Evolutionary conservation across 2,888 invertebrate genomes (phyloP).

Genomic region (Drosophila paucipuncta): DNA sequence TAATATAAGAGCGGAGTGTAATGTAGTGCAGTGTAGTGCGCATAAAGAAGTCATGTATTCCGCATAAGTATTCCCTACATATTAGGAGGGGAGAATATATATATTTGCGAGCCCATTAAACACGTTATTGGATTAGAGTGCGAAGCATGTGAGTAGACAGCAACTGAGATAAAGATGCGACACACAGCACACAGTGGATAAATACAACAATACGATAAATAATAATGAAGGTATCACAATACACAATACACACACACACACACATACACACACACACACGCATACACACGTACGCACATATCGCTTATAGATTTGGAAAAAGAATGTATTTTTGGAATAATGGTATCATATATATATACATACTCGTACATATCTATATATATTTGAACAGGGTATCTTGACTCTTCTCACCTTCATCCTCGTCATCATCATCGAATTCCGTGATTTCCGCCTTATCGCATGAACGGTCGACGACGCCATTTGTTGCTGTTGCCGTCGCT

Average conservation of each 20-base stretch:
- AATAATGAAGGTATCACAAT: slow-evolving; percentile 57
- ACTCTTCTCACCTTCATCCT: slow-evolving; percentile 79
- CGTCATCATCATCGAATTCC: slow-evolving; percentile 77
- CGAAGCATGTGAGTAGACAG: slow-evolving; percentile 5
- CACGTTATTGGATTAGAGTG: slow-evolving; percentile 54
- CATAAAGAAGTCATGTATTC: slow-evolving; percentile 40
- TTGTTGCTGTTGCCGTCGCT: slow-evolving; percentile 53
- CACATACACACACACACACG: slow-evolving; percentile 11
- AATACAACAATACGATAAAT: slow-evolving; percentile 57
- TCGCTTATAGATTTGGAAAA: slow-evolving; percentile 26
- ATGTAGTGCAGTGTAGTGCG: slow-evolving; percentile 47
- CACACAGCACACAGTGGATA: slow-evolving; percentile 48
- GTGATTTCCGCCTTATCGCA: slow-evolving; percentile 81
- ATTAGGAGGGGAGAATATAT: slow-evolving; percentile 52
- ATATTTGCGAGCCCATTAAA: slow-evolving; percentile 77
- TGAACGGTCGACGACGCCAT: slow-evolving; percentile 61
- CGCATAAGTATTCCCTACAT: slow-evolving; percentile 14
- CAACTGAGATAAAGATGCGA: slow-evolving; percentile 45
- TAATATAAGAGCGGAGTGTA: slow-evolving; percentile 42
- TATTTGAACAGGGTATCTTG: slow-evolving; percentile 13
- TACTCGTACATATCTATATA: background rate
- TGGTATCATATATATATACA: background rate
- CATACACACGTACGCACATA: slow-evolving; percentile 22
- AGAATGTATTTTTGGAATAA: slow-evolving; percentile 47
- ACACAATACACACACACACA: slow-evolving; percentile 24